Evolutionary conservation across 2,888 invertebrate species (phyloP).

Genomic region (Antheraea assamensis): DNA sequence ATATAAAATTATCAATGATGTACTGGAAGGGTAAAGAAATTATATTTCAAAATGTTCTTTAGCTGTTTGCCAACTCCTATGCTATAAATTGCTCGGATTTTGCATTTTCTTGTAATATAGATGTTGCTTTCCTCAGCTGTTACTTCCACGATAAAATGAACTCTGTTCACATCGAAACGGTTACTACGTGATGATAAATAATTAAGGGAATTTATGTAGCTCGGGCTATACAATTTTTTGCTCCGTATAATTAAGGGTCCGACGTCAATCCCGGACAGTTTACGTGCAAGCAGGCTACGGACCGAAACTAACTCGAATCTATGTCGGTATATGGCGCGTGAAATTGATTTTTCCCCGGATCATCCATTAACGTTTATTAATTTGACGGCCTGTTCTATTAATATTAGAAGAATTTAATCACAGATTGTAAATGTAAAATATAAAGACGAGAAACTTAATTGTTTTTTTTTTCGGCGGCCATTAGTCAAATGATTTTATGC

Average conservation of each 20-base stretch:
- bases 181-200: not conserved
- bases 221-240: constrained; percentile 7
- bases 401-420: not conserved
- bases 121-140: no score
- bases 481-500: not conserved
- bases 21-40: no score
- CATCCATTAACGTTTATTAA: constrained; percentile 13
- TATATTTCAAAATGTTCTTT: no score
- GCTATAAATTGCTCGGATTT: no score
- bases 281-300: constrained; percentile 15
- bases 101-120: no score
- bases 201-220: not conserved
- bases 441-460: not conserved
- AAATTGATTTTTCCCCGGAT: constrained; percentile 44
- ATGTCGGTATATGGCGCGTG: constrained; percentile 49
- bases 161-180: no score
- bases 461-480: not conserved
- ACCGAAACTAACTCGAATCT: constrained; percentile 38
- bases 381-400: not conserved
- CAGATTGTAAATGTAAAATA: constrained; percentile 1
- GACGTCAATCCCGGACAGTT: constrained; percentile 7
- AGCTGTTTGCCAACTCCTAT: no score
- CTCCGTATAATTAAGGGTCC: constrained; percentile 6
- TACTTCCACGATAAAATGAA: no score
- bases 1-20: no score